phyloP scores from a whole-genome alignment of 2,113 vertebrate species.

The Furnarius figulus region DNA sequence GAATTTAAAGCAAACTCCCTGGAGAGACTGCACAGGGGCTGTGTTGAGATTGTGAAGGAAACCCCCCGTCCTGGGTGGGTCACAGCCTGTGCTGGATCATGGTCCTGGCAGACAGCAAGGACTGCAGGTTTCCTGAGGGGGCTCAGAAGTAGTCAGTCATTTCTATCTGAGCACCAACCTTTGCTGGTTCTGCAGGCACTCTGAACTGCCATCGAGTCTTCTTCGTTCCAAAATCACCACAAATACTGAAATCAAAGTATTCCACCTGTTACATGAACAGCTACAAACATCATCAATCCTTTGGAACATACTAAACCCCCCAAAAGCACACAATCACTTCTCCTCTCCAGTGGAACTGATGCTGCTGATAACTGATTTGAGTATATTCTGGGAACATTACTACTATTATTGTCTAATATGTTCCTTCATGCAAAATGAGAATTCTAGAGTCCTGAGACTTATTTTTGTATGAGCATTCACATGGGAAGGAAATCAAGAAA shows the following conservation, averaged over 20 bases:
- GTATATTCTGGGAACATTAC: not conserved
- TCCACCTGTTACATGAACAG: not conserved
- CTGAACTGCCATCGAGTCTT: not conserved
- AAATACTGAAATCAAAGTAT: not conserved
- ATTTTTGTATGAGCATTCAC: not conserved
- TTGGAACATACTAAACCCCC: not conserved
- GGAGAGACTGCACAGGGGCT: not conserved
- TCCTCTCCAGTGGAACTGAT: not conserved
- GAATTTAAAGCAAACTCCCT: not conserved
- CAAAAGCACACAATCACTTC: not conserved
- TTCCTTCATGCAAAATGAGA: not conserved
- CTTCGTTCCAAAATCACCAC: not conserved
- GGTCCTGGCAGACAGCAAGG: not conserved
- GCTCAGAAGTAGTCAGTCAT: not conserved
- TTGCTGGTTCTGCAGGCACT: not conserved
- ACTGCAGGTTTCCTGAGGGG: not conserved
- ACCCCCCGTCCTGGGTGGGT: not conserved
- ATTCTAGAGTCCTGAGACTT: not conserved
- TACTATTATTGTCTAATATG: not conserved
- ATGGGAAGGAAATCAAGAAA: not conserved
- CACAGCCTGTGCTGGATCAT: not conserved
- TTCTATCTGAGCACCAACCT: not conserved
- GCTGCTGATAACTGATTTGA: not conserved
- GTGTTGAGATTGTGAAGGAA: not conserved
- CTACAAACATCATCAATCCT: not conserved